Evolutionary conservation across 2,888 invertebrate genomes (phyloP).

Genomic region (Archips xylosteana): DNA sequence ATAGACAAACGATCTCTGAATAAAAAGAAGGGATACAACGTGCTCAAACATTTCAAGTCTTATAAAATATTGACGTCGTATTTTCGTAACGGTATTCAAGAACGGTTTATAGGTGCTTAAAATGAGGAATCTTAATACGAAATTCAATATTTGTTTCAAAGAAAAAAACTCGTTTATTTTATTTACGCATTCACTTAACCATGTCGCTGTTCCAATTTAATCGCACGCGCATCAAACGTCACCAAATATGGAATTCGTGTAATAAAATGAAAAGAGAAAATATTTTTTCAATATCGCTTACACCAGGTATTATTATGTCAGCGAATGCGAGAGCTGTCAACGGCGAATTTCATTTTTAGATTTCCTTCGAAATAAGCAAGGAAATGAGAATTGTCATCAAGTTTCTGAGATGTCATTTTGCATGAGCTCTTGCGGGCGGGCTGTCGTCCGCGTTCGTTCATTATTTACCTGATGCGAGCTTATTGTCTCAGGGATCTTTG

Average conservation of each 20-base stretch:
- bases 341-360: conserved; percentile 51
- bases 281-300: conserved; percentile 39
- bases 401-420: conserved; percentile 42
- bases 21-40: conserved; percentile 23
- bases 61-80: conserved; percentile 4
- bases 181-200: conserved; percentile 7
- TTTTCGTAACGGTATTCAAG: not conserved
- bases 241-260: conserved; percentile 26
- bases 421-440: conserved; percentile 18
- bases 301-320: conserved; percentile 42
- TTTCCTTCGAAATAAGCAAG: conserved; percentile 54
- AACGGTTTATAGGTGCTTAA: conserved; percentile 4
- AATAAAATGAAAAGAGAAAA: conserved; percentile 35
- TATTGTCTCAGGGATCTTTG: conserved; percentile 30
- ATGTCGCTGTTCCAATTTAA: conserved; percentile 29
- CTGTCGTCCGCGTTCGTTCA: conserved; percentile 25
- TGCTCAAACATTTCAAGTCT: conserved; percentile 5
- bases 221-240: conserved; percentile 32
- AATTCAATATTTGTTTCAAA: conserved; percentile 1
- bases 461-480: conserved; percentile 34
- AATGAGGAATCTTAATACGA: not conserved
- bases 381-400: conserved; percentile 64
- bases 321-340: conserved; percentile 48
- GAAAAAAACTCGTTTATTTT: not conserved
- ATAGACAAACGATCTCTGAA: conserved; percentile 30